phyloP scores from a whole-genome alignment of 2,888 invertebrate species.

The Drosophila mimica region DNA sequence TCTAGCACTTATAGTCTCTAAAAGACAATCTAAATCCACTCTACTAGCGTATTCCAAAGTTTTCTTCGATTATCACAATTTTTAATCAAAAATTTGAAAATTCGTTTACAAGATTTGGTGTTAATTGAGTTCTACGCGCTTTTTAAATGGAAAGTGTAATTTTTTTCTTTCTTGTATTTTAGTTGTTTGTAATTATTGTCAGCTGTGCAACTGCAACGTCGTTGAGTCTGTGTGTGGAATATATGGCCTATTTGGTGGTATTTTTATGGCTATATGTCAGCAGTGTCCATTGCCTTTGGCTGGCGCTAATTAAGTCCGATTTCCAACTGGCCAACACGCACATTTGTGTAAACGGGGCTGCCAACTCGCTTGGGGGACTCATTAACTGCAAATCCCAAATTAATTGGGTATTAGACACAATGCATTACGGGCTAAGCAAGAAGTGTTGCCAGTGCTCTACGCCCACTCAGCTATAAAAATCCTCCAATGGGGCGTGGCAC shows the following conservation, averaged over 20 bases:
- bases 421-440: slow-evolving; percentile 56
- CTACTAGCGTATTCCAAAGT: too few relatives aligned
- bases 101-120: too few relatives aligned
- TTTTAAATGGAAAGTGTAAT: background rate
- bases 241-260: slow-evolving; percentile 41
- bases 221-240: slow-evolving; percentile 2
- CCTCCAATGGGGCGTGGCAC: slow-evolving; percentile 50
- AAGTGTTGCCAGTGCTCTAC: slow-evolving; percentile 33
- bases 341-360: slow-evolving; percentile 20
- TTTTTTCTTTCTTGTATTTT: slow-evolving; percentile 27
- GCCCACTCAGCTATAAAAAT: slow-evolving; percentile 51
- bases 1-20: background rate
- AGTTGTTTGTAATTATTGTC: slow-evolving; percentile 32
- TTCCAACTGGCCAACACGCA: slow-evolving; percentile 43
- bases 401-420: slow-evolving; percentile 78
- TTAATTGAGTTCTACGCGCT: background rate
- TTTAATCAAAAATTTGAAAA: background rate
- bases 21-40: background rate
- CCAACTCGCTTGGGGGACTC: slow-evolving; percentile 44
- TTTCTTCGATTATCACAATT: too few relatives aligned
- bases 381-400: slow-evolving; percentile 73
- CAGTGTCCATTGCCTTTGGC: slow-evolving; percentile 16
- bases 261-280: slow-evolving; percentile 60
- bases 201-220: background rate
- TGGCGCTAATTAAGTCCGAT: slow-evolving; percentile 56